A percentile compares a stretch with the other conserved stretches of the same genome.
Conservation (phyloP, 35 echinoderm and acorn worm genomes). For the Acanthaster planci region DNA sequence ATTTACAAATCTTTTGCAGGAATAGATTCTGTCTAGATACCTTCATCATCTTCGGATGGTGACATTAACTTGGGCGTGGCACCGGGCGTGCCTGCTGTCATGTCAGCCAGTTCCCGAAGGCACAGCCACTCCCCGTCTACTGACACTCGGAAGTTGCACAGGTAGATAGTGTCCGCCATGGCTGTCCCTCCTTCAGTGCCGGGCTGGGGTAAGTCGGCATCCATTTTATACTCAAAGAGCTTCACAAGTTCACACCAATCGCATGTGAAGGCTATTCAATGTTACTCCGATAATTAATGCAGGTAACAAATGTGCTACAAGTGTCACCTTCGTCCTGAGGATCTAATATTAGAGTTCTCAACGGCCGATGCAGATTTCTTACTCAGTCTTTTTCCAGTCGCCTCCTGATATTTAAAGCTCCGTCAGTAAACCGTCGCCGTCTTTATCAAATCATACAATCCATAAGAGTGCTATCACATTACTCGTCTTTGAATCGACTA, state of each 20-base stretch:
- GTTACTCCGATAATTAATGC: background rate
- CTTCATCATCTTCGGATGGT: conserved; percentile 51
- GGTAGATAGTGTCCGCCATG: conserved; percentile 94
- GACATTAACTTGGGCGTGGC: conserved; percentile 22
- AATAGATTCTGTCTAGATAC: too few species aligned
- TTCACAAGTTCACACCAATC: background rate
- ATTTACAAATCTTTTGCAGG: too few species aligned
- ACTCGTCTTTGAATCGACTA: too few species aligned
- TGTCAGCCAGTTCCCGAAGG: conserved; percentile 77
- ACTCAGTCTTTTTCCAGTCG: background rate
- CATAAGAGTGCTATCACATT: too few species aligned
- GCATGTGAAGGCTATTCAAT: background rate
- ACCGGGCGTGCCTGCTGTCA: conserved; percentile 62
- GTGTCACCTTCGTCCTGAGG: background rate
- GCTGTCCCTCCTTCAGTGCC: background rate
- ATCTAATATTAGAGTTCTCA: background rate
- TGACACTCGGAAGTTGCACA: conserved; percentile 99
- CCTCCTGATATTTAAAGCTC: background rate
- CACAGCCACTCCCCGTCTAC: conserved; percentile 99
- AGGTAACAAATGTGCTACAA: background rate
- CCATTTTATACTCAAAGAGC: background rate
- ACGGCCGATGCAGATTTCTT: background rate
- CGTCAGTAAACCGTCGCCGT: too few species aligned
- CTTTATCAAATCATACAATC: too few species aligned
- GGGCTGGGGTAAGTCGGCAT: background rate